phyloP scores from a whole-genome alignment of 2,797 vertebrate species.

The Rachycentron canadum region DNA sequence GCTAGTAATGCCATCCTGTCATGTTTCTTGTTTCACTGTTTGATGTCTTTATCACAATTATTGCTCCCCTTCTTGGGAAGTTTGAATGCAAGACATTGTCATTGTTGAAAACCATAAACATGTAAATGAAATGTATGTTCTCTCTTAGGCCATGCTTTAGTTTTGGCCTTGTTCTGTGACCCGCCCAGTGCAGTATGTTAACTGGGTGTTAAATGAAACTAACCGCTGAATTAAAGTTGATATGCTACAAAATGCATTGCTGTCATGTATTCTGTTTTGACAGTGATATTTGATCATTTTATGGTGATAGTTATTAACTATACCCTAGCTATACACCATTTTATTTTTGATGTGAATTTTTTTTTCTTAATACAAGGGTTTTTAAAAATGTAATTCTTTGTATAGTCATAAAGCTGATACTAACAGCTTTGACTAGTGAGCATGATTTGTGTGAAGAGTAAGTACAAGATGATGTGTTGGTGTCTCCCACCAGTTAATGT shows the following conservation, averaged over 20 bases:
- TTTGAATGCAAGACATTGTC: conserved; percentile 78
- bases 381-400: neutral
- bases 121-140: conserved; percentile 77
- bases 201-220: conserved; percentile 76
- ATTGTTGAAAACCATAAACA: conserved; percentile 71
- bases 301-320: conserved; percentile 10
- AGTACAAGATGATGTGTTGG: neutral
- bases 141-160: conserved; percentile 65
- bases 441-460: too few species aligned
- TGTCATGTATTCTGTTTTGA: conserved; percentile 65
- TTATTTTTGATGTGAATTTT: conserved; percentile 1
- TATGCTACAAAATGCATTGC: conserved; percentile 70
- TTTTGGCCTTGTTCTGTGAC: conserved; percentile 74
- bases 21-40: conserved; percentile 73
- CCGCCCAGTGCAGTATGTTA: conserved; percentile 76
- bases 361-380: neutral
- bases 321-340: too few species aligned
- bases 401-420: neutral
- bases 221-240: conserved; percentile 81
- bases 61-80: conserved; percentile 65
- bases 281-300: conserved; percentile 26
- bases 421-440: neutral
- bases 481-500: neutral
- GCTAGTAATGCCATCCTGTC: conserved; percentile 64
- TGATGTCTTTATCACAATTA: conserved; percentile 74